Evolutionary conservation across 2,797 vertebrate species (phyloP), one percentile per base, ranked within the genome.

Genomic region (Enteromius mattozi): DNA sequence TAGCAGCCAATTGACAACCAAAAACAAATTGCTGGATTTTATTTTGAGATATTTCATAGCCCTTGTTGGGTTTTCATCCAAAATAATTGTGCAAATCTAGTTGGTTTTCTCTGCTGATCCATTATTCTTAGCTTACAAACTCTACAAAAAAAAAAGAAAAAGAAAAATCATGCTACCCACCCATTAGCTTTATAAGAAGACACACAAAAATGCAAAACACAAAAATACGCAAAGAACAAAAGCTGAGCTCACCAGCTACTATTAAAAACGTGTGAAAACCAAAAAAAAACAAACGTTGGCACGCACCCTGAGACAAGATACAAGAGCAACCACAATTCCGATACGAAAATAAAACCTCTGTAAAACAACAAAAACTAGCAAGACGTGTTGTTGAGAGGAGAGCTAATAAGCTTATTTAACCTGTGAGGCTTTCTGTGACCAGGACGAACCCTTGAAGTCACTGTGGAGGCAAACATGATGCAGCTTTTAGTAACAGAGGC

Each of bases 281-380:
- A 74, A 84, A 80, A 89, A 92, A 45, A 91, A 14, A 70, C 72
- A 40, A 65, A 90, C 92, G 93, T 96, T 95, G 95, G 95, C 96
- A 96, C 95, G 94, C 96, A 97, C 96, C 96, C 95, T 96, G 94
- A 96, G 94, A 95, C 94, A 93, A 95, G 88, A 90, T 94, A 94
- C 91, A 94, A 93, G 94, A 95, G 94, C 92, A 92, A 92, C 93
- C 90, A 94, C 89, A 78, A 88, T 65, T 80, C 93, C 87, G 89
- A 86, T 90, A 82, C 0, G 89, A 89, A 89, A 87, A 91, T 91
- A 93, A 93, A 89, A 91, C 92, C 87, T 93, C 90, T 90, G 76
- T 91, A 80, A 80, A 80, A 78, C 81, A 82, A 88, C 87, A 72
- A 82, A 84, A 86, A 86, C 78, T 45, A 49, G 70, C 85, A 47